Conservation (phyloP, 1,140 invertebrate species). For the Polyergus mexicanus region DNA sequence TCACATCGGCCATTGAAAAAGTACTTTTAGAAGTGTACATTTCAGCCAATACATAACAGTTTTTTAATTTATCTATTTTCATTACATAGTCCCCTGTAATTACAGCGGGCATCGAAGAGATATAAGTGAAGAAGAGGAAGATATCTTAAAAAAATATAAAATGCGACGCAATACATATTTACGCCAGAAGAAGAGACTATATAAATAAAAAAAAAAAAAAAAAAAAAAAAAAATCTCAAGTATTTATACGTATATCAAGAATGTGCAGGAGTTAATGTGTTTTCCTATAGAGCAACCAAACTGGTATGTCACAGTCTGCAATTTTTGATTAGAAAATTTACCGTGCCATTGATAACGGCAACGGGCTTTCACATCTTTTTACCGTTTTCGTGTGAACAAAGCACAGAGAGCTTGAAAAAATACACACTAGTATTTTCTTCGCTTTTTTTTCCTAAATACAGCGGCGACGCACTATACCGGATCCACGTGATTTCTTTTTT, state of each 20-base stretch:
- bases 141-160: conserved; percentile 2
- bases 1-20: conserved; percentile 44
- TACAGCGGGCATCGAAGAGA: not conserved
- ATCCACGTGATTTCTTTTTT: not conserved
- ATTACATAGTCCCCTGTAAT: not conserved
- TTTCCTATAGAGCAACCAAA: not conserved
- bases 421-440: conserved; percentile 39
- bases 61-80: not conserved
- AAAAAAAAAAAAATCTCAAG: conserved; percentile 1
- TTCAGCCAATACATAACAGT: conserved; percentile 36
- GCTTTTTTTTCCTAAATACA: conserved; percentile 3
- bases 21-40: conserved; percentile 58
- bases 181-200: no score
- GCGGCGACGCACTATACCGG: not conserved
- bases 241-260: conserved; percentile 1
- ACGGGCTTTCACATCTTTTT: not conserved
- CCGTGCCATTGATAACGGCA: conserved; percentile 16
- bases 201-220: no score
- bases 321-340: conserved; percentile 45
- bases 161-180: not conserved
- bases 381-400: not conserved
- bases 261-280: not conserved
- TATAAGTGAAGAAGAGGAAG: not conserved
- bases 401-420: conserved; percentile 37
- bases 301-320: not conserved